Percentiles rank a stretch among this genome's conserved stretches.
These are phyloP conservation scores for Calliopsis andreniformis DNA, from an alignment of 1,140 invertebrate genomes.

Conservation along the genomic window DNA sequence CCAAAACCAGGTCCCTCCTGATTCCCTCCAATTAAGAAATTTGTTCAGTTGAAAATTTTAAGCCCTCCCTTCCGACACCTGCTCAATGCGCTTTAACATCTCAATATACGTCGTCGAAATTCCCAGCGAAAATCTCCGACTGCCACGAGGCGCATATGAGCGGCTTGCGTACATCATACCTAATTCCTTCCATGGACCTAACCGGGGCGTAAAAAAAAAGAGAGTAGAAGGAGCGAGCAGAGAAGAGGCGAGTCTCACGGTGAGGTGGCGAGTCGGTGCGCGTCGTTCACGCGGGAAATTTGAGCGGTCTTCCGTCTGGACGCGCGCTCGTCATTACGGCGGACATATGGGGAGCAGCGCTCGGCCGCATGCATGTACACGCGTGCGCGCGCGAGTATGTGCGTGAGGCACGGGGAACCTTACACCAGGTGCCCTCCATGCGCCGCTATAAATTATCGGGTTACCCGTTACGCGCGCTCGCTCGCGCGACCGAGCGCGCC, in stretches of 20 bases:
- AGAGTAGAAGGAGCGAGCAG: neutral
- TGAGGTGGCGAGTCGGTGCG: conserved; percentile 40
- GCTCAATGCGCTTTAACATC: too few relatives aligned
- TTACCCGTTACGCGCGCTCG: conserved; percentile 59
- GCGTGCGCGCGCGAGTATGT: conserved; percentile 18
- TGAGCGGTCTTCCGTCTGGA: conserved; percentile 65
- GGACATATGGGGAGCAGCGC: conserved; percentile 58
- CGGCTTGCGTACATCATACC: neutral
- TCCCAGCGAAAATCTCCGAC: too few relatives aligned
- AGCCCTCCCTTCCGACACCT: too few relatives aligned
- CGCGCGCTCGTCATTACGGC: conserved; percentile 59
- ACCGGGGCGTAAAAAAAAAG: neutral
- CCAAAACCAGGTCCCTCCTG: too few relatives aligned
- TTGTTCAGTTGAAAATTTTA: too few relatives aligned
- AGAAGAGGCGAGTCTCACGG: conserved; percentile 20
- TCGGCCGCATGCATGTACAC: conserved; percentile 43
- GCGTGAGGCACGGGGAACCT: conserved; percentile 44
- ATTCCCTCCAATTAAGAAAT: too few relatives aligned
- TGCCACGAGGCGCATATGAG: too few relatives aligned
- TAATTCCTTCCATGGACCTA: neutral
- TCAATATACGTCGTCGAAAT: too few relatives aligned
- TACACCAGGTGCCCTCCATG: conserved; percentile 55
- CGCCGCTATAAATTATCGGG: conserved; percentile 66
- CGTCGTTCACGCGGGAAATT: conserved; percentile 68
- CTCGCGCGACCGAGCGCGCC: too few relatives aligned